A percentile compares a stretch with the other conserved stretches of the same genome.
Conservation (phyloP, 2,113 vertebrate species). For the Toxotes jaculatrix region DNA sequence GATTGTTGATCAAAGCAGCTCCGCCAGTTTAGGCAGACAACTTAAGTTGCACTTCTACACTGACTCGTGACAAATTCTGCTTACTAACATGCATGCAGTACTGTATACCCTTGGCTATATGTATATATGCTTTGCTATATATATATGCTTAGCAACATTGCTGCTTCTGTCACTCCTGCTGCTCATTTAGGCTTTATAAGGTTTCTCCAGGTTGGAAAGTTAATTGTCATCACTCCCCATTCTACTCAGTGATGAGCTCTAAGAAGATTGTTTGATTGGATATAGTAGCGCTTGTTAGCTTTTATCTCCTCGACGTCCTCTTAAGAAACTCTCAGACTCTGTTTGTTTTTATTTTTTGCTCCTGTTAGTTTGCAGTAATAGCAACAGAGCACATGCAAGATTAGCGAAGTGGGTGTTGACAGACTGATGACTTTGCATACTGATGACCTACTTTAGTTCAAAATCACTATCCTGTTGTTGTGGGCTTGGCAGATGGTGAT, state of each 20-base stretch:
- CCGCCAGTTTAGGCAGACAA: neutral
- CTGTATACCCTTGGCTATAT: neutral
- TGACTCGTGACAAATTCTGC: neutral
- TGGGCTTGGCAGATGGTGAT: neutral
- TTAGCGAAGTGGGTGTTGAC: conserved; percentile 2
- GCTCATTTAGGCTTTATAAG: neutral
- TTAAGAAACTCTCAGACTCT: conserved; percentile 1
- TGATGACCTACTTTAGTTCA: conserved; percentile 2
- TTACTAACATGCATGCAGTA: neutral
- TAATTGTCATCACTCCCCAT: neutral
- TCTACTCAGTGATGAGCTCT: neutral
- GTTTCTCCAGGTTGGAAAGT: neutral
- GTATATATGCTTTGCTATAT: too few relatives aligned
- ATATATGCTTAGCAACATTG: neutral
- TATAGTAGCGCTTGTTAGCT: too few relatives aligned
- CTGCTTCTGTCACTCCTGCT: neutral
- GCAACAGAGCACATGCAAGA: neutral
- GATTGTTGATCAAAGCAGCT: conserved; percentile 16
- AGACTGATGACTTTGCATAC: neutral
- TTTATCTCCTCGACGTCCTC: neutral
- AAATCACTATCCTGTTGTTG: neutral
- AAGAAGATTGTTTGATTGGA: too few relatives aligned
- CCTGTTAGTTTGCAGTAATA: neutral
- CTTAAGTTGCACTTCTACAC: conserved; percentile 8
- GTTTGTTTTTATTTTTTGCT: neutral